Base-by-base conservation (phyloP, 2,113 vertebrate genomes). In the Miniopterus natalensis region DNA sequence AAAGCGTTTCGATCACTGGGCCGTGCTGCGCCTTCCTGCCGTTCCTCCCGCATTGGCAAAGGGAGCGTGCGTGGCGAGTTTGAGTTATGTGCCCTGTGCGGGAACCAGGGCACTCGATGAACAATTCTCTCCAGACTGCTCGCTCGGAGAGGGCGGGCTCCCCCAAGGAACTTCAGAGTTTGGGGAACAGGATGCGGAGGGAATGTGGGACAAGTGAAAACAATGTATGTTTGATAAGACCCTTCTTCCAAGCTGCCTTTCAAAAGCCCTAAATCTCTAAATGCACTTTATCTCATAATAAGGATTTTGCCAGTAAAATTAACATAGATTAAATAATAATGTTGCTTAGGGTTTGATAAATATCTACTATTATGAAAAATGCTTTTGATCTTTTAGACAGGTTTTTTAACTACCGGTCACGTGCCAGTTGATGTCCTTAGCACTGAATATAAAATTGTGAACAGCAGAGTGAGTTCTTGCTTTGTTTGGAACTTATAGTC, bases 281-380 rank as follows among this genome's bases (percentile, higher is more conserved):
- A 45, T 36, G 25, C 20, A 74, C 10, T 75, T 55, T 51, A 71
- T 53, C 17, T 73, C 55, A 11, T 42, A 77, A 51, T 86, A 78
- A 74, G 87, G 9, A 78, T 90, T 85, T 91, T 65, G 3, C 42
- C 11, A 57, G 73, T 45, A 88, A 85, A 90, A 42, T 91, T 17
- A 80, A 68, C 6, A 11, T 27, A 55, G n/a, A 40, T n/a, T 75
- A n/a, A 88, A 68, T 51, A 59, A 45, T 71, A 36, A 36, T 36
- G 23, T 47, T 71, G 25, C 47, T 73, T 17, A 84, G 51, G 17
- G 90, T n/a, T 87, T 49, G 40, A 29, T 66, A 88, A 9, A 14
- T 61, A 42, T 29, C 11, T 63, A 31, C 8, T 63, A 36, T 63
- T 68, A 77, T 29, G 27, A 71, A 70, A 96, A 70, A 63, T 57